Evolutionary conservation across 2,888 invertebrate genomes (phyloP), one percentile per base, ranked within the genome.

Genomic region (Hydrotaea cyrtoneurina): DNA sequence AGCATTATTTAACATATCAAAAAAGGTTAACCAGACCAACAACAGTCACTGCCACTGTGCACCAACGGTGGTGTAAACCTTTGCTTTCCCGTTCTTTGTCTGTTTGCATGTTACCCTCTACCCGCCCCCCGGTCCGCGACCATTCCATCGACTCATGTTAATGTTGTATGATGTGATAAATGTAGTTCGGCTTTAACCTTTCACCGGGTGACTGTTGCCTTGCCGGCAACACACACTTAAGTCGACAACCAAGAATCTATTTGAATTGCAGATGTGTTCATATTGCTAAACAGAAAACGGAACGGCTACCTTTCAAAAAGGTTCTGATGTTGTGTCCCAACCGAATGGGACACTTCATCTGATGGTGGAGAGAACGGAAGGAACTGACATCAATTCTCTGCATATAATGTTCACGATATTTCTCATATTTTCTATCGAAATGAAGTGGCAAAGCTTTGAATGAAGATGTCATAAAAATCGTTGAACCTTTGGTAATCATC

Each of bases 1-100:
- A 82, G 78, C 73, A 75, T 74, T 82, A 71, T 78, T 78, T 74
- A 78, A 46, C 77, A 82, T 74, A 74, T 50, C 53, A 73, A 79
- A 81, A 82, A 81, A 79, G 69, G 69, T 80, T 80, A 71, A 77
- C 53, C 72, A 50, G 77, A 79, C 21, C 64, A 78, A 75, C 75
- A 74, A 64, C 72, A 72, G 71, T 5, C 46, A 46, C 23, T 13
- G 59, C 59, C 23, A n/a, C 66, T 36, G 55, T 50, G 50, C 7
- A 19, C 5, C 17, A 39, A 55, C 36, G 53, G 17, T 53, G 2
- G 4, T 8, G 39, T 17, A 57, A 50, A 39, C 13, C 8, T 19
- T 13, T 31, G 55, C 55, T 55, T 43, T 23, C 5, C 62, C 36
- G 43, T 55, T 31, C 76, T 17, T 39, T 50, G 5, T 66, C 59